Evolutionary conservation across 2,888 invertebrate genomes (phyloP), one percentile per base, ranked within the genome.

Genomic region (Chrysolina haemoptera): DNA sequence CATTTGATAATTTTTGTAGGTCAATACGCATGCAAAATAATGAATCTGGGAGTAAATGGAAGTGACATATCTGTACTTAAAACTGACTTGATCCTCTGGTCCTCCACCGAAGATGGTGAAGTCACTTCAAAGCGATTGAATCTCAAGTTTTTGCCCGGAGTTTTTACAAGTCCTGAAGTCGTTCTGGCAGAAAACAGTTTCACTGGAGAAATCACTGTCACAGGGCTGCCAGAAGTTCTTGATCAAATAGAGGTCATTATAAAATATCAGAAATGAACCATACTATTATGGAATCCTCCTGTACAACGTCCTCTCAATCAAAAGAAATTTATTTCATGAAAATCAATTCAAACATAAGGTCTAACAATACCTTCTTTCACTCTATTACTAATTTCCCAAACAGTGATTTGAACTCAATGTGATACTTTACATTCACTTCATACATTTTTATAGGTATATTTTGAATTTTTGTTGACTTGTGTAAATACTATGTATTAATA

Each of bases 181-280:
- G 48, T 64, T 62, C 73, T 85, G 16, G 76, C 76, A 18, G 83
- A 84, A 63, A 74, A 74, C 50, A 76, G 67, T 35, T 80, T 78
- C 62, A 77, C 79, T 3, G 86, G 82, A 1, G 81, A 81, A 48
- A 76, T 91, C 55, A 82, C 85, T 22, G 84, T 91, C 66, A 88
- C 88, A 78, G 93, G 93, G 6, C 85, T 92, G 68, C 89, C 90
- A 62, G 87, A 89, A 82, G 90, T 92, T 20, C 86, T 93, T 71
- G 88, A 90, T 72, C 89, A 91, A 83, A 85, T 92, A 62, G 86
- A 88, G 85, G 91, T 91, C 85, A 62, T 18, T 53, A 50, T 71
- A 46, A 35, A 68, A 35, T 20, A 11, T 41, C 10, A 18, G 35
- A 75, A 59, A 27, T 27, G 1, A 27, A 27, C 1, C 5, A 27